Base-by-base conservation (phyloP, 2,888 invertebrate genomes). In the Portevinia maculata region DNA sequence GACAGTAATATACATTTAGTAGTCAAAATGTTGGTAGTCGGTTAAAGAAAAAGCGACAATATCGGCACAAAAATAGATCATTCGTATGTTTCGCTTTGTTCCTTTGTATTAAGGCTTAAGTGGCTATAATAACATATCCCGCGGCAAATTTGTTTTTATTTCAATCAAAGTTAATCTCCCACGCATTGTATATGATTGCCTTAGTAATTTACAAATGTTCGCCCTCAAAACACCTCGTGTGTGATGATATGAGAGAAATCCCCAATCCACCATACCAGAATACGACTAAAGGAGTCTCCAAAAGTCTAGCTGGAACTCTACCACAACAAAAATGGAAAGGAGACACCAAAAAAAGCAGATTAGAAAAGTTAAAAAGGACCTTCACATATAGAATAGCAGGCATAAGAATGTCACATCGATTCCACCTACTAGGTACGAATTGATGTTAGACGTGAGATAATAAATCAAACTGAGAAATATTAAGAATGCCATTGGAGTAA, bases 391-490 rank as follows among this genome's bases (percentile, higher is more conserved):
- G 0, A 21, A 8, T 1, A 11, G 9, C 24, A 7, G 1, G 13
- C 13, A 60, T 7, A 34, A 39, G 52, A 53, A 57, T 37, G 71
- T 34, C 55, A 21, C 64, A 48, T 37, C 9, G 64, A 64, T 55
- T 55, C 64, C 11, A 37, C 37, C 1, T 37, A 3, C 37, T 34
- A 64, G 48, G 46, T 64, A 39, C 73, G 64, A 64, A 55, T 73
- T 73, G 73, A 64, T 30, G 73, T 32, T 28, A 37, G 48, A 48
- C 64, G 55, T 37, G 55, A 41, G 64, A 73, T 64, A 64, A 73
- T 73, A 73, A 73, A 73, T 73, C 64, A 73, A 55, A 73, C 55
- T 64, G 55, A 64, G 41, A 55, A 73, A 73, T 73, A 73, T 73
- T 73, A 73, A 73, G 73, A 64, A 55, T 73, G 73, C 55, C 73